phyloP scores from a whole-genome alignment of 2,888 invertebrate genomes.

The Monopis laevigella region DNA sequence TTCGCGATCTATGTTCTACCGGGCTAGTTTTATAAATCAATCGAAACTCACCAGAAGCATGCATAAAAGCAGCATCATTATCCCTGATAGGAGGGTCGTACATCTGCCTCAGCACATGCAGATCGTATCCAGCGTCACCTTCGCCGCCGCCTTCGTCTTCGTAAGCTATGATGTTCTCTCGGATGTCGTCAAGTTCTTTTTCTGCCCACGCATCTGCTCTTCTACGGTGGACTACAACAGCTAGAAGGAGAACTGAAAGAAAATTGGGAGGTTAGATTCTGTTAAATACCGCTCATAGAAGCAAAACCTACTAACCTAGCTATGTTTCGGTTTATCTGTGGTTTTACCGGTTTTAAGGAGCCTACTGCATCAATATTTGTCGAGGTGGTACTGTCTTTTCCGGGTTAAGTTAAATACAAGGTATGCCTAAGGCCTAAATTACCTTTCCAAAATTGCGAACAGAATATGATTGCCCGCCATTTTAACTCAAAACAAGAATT shows the following conservation, averaged over 20 bases:
- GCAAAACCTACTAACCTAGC: no score
- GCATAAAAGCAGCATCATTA: slow-evolving; percentile 55
- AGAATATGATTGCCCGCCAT: no score
- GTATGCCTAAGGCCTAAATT: no score
- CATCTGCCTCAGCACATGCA: slow-evolving; percentile 78
- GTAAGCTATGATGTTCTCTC: slow-evolving; percentile 97
- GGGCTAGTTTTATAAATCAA: neutral
- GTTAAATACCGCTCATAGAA: no score
- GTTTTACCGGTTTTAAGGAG: no score
- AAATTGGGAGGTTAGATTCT: neutral
- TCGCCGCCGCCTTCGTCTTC: slow-evolving; percentile 99
- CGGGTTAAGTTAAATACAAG: no score
- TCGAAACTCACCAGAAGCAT: slow-evolving; percentile 52
- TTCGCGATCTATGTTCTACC: neutral
- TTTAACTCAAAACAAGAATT: no score
- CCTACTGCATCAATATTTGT: no score
- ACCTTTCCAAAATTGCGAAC: no score
- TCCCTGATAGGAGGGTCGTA: slow-evolving; percentile 69
- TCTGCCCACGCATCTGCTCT: slow-evolving; percentile 87
- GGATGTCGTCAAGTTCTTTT: slow-evolving; percentile 94
- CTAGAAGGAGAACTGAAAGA: slow-evolving; percentile 77
- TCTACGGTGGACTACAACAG: slow-evolving; percentile 89
- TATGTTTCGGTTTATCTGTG: no score
- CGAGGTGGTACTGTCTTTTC: no score
- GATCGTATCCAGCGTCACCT: slow-evolving; percentile 93